phyloP scores from a whole-genome alignment of 2,797 vertebrate species.

The Triplophysa yarkandensis region DNA sequence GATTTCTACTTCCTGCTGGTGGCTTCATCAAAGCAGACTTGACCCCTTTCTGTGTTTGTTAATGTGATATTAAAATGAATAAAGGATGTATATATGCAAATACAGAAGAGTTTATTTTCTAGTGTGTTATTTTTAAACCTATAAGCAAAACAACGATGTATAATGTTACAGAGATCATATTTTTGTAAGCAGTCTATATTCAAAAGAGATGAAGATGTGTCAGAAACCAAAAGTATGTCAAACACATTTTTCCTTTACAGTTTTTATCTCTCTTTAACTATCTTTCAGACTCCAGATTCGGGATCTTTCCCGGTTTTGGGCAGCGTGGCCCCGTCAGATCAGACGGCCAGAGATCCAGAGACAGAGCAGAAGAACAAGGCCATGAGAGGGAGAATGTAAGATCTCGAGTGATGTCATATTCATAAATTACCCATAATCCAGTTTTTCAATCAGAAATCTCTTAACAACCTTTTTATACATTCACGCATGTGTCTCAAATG shows the following conservation, averaged over 20 bases:
- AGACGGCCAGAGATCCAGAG: conserved; percentile 88
- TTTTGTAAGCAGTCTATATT: too few species aligned
- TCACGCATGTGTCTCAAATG: too few species aligned
- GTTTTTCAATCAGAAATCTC: neutral
- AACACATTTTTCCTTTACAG: conserved; percentile 30
- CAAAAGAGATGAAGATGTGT: too few species aligned
- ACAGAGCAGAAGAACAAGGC: conserved; percentile 93
- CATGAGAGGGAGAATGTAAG: conserved; percentile 94
- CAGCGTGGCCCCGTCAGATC: conserved; percentile 76
- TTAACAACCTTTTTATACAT: too few species aligned
- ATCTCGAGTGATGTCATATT: conserved; percentile 28
- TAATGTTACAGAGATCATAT: too few species aligned
- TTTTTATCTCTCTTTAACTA: conserved; percentile 13
- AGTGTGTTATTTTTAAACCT: too few species aligned
- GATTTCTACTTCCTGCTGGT: neutral
- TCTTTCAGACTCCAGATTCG: conserved; percentile 81
- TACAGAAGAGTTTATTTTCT: too few species aligned
- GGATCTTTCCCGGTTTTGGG: conserved; percentile 77
- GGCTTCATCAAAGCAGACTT: neutral
- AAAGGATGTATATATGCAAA: too few species aligned
- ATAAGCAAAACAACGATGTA: too few species aligned
- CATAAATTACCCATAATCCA: neutral
- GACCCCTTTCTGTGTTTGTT: neutral
- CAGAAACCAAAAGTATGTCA: too few species aligned
- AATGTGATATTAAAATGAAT: neutral